Evolutionary conservation across 2,888 invertebrate species (phyloP).

Genomic region (Elysia crispata): DNA sequence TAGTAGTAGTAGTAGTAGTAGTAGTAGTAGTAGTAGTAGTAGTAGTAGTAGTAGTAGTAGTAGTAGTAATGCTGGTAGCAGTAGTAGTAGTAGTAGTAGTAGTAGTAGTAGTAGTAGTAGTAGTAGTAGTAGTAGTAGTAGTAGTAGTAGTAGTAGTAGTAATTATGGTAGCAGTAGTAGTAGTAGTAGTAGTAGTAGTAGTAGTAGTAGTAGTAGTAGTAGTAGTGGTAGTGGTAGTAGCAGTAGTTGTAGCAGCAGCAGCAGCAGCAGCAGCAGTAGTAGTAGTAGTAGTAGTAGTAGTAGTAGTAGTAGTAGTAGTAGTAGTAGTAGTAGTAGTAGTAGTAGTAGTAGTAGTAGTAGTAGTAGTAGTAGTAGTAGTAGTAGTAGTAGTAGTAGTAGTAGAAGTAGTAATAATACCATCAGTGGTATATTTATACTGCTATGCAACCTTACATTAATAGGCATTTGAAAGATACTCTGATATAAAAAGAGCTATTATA

Average conservation of each 20-base stretch:
- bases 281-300: constrained; percentile 9
- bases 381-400: constrained; percentile 9
- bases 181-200: not conserved
- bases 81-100: constrained; percentile 28
- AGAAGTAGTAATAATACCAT: no score
- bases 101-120: constrained; percentile 31
- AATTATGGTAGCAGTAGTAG: not conserved
- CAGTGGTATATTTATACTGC: not conserved
- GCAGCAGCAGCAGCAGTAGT: no score
- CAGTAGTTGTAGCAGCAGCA: no score
- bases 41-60: no score
- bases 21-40: constrained; percentile 31
- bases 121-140: constrained; percentile 22
- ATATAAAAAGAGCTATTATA: no score
- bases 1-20: constrained; percentile 32
- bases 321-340: constrained; percentile 9
- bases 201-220: constrained; percentile 4
- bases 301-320: constrained; percentile 9
- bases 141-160: constrained; percentile 40
- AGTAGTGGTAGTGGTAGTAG: not conserved
- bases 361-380: constrained; percentile 9
- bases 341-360: constrained; percentile 9
- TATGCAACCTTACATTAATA: no score
- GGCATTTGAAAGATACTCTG: no score
- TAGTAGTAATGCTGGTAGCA: no score